A percentile compares a stretch with the other conserved stretches of the same genome.
These are phyloP conservation scores for Epizoanthus scotinus DNA, from an alignment of 92 coral and sea anemone species.

Conservation along the genomic window DNA sequence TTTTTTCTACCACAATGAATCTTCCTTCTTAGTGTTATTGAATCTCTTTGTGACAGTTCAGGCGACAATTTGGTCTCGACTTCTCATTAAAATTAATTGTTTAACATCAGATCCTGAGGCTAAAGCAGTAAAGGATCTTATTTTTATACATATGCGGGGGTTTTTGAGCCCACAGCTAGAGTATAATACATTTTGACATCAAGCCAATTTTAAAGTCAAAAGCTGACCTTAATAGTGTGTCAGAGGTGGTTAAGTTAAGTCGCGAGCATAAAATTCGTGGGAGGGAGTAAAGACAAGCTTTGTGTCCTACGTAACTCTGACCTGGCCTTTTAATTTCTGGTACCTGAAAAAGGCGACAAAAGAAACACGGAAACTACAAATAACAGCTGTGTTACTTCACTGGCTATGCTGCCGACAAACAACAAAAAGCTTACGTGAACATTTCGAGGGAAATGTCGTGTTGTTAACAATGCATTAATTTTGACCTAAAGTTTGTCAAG, in stretches of 20 bases:
- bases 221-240: neutral
- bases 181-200: neutral
- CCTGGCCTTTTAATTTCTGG: conserved; percentile 2
- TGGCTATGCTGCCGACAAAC: neutral
- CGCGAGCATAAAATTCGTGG: neutral
- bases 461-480: too few relatives aligned
- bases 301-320: neutral
- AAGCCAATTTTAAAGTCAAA: neutral
- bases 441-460: too few relatives aligned
- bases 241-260: neutral
- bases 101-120: too few relatives aligned
- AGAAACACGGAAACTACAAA: neutral
- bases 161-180: neutral
- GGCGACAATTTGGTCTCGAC: neutral
- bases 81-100: neutral
- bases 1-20: too few relatives aligned
- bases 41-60: neutral
- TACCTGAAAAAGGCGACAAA: conserved; percentile 2
- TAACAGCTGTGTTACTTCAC: neutral
- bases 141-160: conserved; percentile 9
- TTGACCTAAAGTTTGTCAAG: too few relatives aligned
- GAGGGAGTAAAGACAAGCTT: neutral
- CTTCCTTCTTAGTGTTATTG: neutral
- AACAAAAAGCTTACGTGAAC: too few relatives aligned
- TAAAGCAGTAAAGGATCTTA: too few relatives aligned